Percentiles rank a stretch among this genome's conserved stretches.
phyloP scores from a whole-genome alignment of 1,140 invertebrate species.

The Leptinotarsa texana region DNA sequence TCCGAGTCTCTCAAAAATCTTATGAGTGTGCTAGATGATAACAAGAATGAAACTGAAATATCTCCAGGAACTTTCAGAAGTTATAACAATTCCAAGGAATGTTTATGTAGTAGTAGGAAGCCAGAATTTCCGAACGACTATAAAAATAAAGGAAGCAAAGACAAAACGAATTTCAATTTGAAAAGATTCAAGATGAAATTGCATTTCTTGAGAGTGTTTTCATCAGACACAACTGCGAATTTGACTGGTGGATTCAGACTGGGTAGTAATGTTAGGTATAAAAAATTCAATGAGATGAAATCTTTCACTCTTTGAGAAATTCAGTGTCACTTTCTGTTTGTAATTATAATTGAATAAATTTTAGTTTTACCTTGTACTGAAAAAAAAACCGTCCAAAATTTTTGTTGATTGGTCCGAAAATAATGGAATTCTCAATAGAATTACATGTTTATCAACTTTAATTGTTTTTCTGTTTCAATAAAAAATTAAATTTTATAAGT shows the following conservation, averaged over 20 bases:
- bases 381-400: too few species aligned
- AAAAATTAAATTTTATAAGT: too few species aligned
- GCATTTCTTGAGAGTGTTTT: slow-evolving; percentile 16
- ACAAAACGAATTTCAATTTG: slow-evolving; percentile 12
- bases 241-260: neutral
- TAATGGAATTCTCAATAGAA: too few species aligned
- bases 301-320: slow-evolving; percentile 7
- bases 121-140: neutral
- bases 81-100: neutral
- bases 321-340: neutral
- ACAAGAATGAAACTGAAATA: neutral
- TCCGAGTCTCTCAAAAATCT: neutral
- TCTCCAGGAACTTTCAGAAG: neutral
- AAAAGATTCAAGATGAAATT: slow-evolving; percentile 19
- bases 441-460: too few species aligned
- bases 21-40: neutral
- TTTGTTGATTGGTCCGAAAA: too few species aligned
- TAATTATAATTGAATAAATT: neutral
- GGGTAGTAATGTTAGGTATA: slow-evolving; percentile 12
- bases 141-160: neutral
- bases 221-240: slow-evolving; percentile 9
- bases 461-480: too few species aligned
- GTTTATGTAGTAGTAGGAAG: neutral
- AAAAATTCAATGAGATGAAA: slow-evolving; percentile 19
- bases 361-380: neutral